phyloP scores from a whole-genome alignment of 2,888 invertebrate genomes.

The Drosophila atripex region DNA sequence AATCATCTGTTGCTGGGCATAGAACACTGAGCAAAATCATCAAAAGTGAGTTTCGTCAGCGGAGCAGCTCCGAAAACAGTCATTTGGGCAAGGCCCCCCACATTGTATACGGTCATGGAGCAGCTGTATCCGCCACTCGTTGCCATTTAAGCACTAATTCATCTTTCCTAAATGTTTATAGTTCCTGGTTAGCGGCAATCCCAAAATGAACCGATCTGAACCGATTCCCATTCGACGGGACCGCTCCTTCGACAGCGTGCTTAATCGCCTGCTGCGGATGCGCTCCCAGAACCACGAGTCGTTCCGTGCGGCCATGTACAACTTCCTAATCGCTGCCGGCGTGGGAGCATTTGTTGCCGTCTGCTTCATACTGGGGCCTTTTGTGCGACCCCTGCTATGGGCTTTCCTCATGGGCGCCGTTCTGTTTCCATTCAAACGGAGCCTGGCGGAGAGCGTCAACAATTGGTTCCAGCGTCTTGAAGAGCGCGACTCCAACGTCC shows the following conservation, averaged over 20 bases:
- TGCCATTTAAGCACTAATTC: constrained; percentile 6
- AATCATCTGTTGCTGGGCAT: constrained; percentile 22
- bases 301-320: constrained; percentile 83
- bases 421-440: constrained; percentile 96
- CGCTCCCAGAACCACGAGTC: constrained; percentile 82
- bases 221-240: constrained; percentile 81
- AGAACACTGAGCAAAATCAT: constrained; percentile 11
- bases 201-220: constrained; percentile 78
- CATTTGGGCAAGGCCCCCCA: constrained; percentile 10
- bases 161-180: constrained; percentile 8
- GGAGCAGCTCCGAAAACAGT: constrained; percentile 14
- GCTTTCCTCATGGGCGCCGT: constrained; percentile 98
- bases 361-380: constrained; percentile 94
- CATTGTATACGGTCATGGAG: constrained; percentile 2
- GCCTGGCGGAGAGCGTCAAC: constrained; percentile 89
- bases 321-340: constrained; percentile 82
- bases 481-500: constrained; percentile 87
- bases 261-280: constrained; percentile 81
- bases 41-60: constrained; percentile 25
- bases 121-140: background rate
- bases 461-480: constrained; percentile 91
- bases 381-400: constrained; percentile 97
- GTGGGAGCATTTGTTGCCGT: constrained; percentile 86
- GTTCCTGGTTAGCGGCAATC: constrained; percentile 25
- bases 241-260: constrained; percentile 83